Base-by-base conservation (phyloP, 2,888 invertebrate genomes). In the Notocelia uddmanniana region DNA sequence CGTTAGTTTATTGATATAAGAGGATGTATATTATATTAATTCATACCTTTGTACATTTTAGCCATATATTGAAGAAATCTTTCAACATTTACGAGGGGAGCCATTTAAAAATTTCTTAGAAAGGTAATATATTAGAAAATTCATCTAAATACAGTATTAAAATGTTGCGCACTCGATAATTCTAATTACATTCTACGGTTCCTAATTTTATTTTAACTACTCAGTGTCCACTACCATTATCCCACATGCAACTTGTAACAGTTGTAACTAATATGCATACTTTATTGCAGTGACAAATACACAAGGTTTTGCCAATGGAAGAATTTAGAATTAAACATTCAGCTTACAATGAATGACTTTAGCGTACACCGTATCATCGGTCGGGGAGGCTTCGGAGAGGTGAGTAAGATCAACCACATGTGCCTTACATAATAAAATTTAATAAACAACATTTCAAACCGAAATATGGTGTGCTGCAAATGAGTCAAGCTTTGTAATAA, bases 221-320 rank as follows among this genome's bases (percentile, higher is more conserved):
- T 48, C 19, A 10, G 48, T 48, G 41, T 48, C 10, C 19, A 68
- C 21, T 2, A 34, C 13, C 41, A 71, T 54, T 18, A 15, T 19
- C 8, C 19, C 31, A 50, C 59, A 41, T 52, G 45, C 52, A 31
- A 66, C 10, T 48, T 66, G 15, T 59, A 59, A 45, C 54, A 66
- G 6, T 48, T 66, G 15, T 59, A 59, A 45, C 54, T 59, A 66
- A 59, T 60, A 21, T 26, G 31, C 18, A 52, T 58, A 21, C 52
- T 89, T 88, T 83, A 79, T 96, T 96, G 73, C 94, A 99, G 99
- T 95, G 99, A 99, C 89, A 99, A 99, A 95, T 99, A 99, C 94
- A 99, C 99, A 83, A 96, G 99, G 86, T 99, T 99, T 95, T 99
- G 99, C 94, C 99, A 99, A 94, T 99, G 99, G 99, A 99, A 99